These are phyloP conservation scores for Hemistola chrysoprasaria DNA, from an alignment of 2,888 invertebrate genomes.

Conservation along the genomic window DNA sequence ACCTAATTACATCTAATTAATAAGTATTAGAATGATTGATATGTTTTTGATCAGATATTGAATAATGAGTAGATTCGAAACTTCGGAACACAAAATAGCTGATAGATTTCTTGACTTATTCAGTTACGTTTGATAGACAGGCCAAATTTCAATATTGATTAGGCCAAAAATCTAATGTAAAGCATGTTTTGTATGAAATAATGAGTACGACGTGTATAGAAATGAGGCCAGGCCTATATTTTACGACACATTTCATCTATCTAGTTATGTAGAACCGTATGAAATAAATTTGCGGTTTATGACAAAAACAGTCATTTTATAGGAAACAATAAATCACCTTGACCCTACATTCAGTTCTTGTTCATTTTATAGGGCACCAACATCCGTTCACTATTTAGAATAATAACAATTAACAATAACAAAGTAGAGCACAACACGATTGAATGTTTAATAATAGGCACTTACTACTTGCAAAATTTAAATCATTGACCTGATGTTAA, in stretches of 20 bases:
- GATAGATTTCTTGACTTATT: conserved; percentile 10
- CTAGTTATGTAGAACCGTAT: too few species aligned
- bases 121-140: conserved; percentile 7
- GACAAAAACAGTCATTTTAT: not conserved
- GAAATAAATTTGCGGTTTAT: too few species aligned
- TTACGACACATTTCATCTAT: too few species aligned
- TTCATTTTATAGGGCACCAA: conserved; percentile 32
- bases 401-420: conserved; percentile 28
- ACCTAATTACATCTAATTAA: conserved; percentile 14
- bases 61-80: conserved; percentile 5
- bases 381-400: conserved; percentile 36
- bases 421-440: conserved; percentile 6
- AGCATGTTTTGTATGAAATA: too few species aligned
- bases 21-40: conserved; percentile 20
- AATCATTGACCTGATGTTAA: too few species aligned
- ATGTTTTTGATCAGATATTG: conserved; percentile 16
- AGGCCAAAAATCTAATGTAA: too few species aligned
- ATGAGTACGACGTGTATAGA: too few species aligned
- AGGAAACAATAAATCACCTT: conserved; percentile 29
- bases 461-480: too few species aligned
- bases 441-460: not conserved
- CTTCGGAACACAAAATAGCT: conserved; percentile 9
- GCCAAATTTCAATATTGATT: conserved; percentile 7
- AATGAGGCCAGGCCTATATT: too few species aligned
- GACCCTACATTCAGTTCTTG: conserved; percentile 14